phyloP scores from a whole-genome alignment of 37 sponge, comb jelly and placozoan species.

The Petrosia ficiformis region DNA sequence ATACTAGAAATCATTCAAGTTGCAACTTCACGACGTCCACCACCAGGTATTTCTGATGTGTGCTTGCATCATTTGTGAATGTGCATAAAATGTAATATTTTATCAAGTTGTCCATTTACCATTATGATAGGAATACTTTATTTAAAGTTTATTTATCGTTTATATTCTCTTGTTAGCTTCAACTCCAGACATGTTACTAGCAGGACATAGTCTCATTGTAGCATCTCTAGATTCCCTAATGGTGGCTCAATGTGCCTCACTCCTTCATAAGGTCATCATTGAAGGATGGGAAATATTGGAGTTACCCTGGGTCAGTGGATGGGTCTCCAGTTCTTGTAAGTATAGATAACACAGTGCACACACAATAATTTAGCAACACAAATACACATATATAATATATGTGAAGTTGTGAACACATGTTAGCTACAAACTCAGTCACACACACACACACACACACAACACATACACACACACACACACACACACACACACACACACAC shows the following conservation, averaged over 20 bases:
- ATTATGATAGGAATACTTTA: no score
- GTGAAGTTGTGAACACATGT: no score
- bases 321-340: not conserved
- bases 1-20: conserved; percentile 53
- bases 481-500: no score
- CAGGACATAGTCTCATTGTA: conserved; percentile 52
- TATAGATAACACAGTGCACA: not conserved
- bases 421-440: no score
- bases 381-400: no score
- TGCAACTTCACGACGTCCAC: conserved; percentile 40
- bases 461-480: no score
- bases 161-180: no score
- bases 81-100: not conserved
- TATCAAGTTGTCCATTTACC: not conserved
- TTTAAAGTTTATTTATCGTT: no score
- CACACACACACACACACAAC: no score
- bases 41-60: conserved; percentile 58
- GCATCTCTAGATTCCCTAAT: conserved; percentile 70
- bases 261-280: conserved; percentile 61
- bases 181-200: conserved; percentile 61
- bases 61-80: not conserved
- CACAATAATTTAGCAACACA: no score
- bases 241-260: conserved; percentile 83
- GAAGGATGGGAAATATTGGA: conserved; percentile 66
- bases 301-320: conserved; percentile 69